phyloP scores from a whole-genome alignment of 2,113 vertebrate species.

The Oophaga pumilio region DNA sequence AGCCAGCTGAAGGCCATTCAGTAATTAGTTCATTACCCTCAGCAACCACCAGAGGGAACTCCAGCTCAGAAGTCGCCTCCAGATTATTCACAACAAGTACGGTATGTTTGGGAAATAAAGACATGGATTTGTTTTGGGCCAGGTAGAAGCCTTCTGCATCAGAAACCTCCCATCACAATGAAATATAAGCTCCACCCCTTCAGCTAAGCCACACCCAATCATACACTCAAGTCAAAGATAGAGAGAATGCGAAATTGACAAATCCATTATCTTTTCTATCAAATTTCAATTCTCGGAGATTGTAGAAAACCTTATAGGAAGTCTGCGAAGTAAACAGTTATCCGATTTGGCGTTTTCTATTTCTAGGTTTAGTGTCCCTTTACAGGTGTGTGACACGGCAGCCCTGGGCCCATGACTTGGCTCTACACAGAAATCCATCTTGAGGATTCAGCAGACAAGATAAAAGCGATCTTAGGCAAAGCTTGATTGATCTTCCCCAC shows the following conservation, averaged over 20 bases:
- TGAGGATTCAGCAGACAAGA: conserved; percentile 37
- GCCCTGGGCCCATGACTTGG: no score
- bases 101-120: no score
- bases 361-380: neutral
- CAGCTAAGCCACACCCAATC: neutral
- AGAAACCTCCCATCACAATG: neutral
- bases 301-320: neutral
- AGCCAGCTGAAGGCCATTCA: no score
- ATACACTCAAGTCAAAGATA: neutral
- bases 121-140: no score
- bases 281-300: neutral
- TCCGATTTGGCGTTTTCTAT: neutral
- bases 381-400: neutral
- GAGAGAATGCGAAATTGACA: neutral
- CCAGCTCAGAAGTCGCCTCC: no score
- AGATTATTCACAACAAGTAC: no score
- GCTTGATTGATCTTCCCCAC: conserved; percentile 48
- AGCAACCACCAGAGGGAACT: no score
- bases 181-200: neutral
- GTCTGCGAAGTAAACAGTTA: neutral
- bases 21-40: no score
- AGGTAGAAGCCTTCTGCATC: neutral
- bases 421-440: neutral
- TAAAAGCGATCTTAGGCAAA: conserved; percentile 47
- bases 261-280: neutral